Evolutionary conservation across 2,113 vertebrate species (phyloP), one percentile per base, ranked within the genome.

Genomic region (Dolichallabes microphthalmus): DNA sequence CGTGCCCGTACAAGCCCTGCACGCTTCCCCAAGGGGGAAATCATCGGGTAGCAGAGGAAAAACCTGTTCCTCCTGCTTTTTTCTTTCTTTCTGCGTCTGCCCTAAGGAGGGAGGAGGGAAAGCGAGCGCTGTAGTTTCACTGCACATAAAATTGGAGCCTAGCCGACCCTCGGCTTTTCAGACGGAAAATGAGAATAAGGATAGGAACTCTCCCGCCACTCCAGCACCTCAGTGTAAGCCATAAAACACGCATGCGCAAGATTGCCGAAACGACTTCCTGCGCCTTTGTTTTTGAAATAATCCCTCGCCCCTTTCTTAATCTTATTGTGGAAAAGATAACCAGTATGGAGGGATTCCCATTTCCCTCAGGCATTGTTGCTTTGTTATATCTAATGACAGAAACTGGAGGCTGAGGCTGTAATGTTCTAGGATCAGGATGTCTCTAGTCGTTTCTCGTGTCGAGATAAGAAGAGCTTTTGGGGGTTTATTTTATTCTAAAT

Each of bases 1-100:
- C 92, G 89, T 93, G 89, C 91, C 88, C 82, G 88, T 90, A 94
- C 89, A 90, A 90, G 90, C 85, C 91, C 81, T 89, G 85, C 86
- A 85, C 86, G 85, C 74, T 82, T 90, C 87, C 86, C 90, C 80
- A 73, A 89, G 88, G 88, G 82, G 76, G 57, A 71, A 74, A 82
- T 88, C 0, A 83, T 82, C 80, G 88, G 0, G 85, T 83, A 87
- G 90, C 57, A 87, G 92, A 93, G 90, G 92, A 83, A 25, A 90
- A 85, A 89, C 90, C 80, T 27, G 88, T 86, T 69, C 89, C 91
- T 93, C 93, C 88, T 91, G 91, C 86, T 0, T 58, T 88, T 89
- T 91, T 61, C 50, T 11, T 83, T 30, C n/a, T 73, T 60, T 22
- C 19, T 35, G 30, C n/a, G 32, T 57, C 63, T 20, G 5, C 20